A percentile compares a stretch with the other conserved stretches of the same genome.
Conservation (phyloP, 1,140 invertebrate genomes). For the Drosophila ohnishii region DNA sequence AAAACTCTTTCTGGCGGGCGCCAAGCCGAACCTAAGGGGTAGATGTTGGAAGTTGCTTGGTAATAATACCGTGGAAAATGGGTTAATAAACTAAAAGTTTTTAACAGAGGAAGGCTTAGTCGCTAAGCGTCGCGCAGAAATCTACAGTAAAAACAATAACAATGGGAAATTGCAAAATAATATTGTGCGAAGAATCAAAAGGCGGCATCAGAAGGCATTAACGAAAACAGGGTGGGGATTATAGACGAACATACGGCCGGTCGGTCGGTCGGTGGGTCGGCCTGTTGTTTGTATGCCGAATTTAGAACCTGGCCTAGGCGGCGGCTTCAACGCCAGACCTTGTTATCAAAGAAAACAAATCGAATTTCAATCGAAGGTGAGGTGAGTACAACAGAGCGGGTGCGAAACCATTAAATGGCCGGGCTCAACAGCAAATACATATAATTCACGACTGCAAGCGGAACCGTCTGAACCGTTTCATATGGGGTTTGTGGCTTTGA, state of each 20-base stretch:
- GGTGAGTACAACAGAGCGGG: neutral
- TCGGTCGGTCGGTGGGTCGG: no score
- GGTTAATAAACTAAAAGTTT: slow-evolving; percentile 58
- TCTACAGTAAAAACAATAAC: slow-evolving; percentile 28
- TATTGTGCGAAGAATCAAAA: slow-evolving; percentile 55
- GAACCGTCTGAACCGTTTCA: slow-evolving; percentile 7
- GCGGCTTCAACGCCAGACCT: slow-evolving; percentile 4
- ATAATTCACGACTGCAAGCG: slow-evolving; percentile 42
- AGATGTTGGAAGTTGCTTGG: slow-evolving; percentile 7
- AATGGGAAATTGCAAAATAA: slow-evolving; percentile 65
- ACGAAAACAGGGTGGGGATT: slow-evolving; percentile 38
- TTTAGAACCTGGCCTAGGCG: slow-evolving; percentile 3
- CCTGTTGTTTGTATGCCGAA: slow-evolving; percentile 7
- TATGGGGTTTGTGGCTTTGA: slow-evolving; percentile 48
- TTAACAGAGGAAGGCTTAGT: slow-evolving; percentile 4
- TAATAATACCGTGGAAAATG: slow-evolving; percentile 72
- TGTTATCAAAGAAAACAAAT: slow-evolving; percentile 23
- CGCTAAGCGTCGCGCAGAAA: slow-evolving; percentile 22
- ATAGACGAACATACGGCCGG: neutral
- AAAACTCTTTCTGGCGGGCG: slow-evolving; percentile 27
- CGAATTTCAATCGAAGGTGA: slow-evolving; percentile 13
- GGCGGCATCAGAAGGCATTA: slow-evolving; percentile 19
- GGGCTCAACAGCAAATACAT: slow-evolving; percentile 11
- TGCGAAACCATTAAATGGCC: slow-evolving; percentile 9
- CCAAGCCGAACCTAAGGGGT: slow-evolving; percentile 6